Conservation (phyloP, 2,888 invertebrate species). For the Hyppa rectilinea region DNA sequence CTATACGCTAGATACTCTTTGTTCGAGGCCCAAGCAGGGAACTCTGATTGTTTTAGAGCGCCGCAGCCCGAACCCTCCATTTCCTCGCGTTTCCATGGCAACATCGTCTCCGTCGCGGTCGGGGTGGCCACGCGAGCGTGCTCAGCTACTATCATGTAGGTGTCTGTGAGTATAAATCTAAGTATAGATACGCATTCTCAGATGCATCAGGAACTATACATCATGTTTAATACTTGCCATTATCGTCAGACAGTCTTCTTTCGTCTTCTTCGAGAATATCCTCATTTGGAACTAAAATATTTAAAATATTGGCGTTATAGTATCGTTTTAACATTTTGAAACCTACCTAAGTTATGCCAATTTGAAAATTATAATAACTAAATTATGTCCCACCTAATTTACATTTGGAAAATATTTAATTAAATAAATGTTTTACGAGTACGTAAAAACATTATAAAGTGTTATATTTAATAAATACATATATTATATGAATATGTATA, state of each 20-base stretch:
- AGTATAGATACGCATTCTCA: conserved; percentile 16
- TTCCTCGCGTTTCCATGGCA: conserved; percentile 98
- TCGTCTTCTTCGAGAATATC: conserved; percentile 90
- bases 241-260: conserved; percentile 86
- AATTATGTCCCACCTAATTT: conserved; percentile 19
- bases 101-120: conserved; percentile 96
- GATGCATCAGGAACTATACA: neutral
- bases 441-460: neutral
- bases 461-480: conserved; percentile 19
- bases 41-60: conserved; percentile 95
- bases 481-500: neutral
- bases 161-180: conserved; percentile 73
- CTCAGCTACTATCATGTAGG: conserved; percentile 90
- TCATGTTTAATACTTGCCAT: conserved; percentile 74
- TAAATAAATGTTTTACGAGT: conserved; percentile 2
- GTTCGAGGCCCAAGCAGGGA: conserved; percentile 98
- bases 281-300: conserved; percentile 88
- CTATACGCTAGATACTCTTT: conserved; percentile 98
- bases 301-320: conserved; percentile 50
- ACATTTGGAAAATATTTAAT: neutral
- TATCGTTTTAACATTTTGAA: conserved; percentile 2
- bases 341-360: neutral
- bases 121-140: conserved; percentile 95
- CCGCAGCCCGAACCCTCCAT: conserved; percentile 92
- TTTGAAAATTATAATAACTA: neutral